These are phyloP conservation scores for Manis pentadactyla DNA, from an alignment of 2,797 vertebrate species.

Conservation along the genomic window DNA sequence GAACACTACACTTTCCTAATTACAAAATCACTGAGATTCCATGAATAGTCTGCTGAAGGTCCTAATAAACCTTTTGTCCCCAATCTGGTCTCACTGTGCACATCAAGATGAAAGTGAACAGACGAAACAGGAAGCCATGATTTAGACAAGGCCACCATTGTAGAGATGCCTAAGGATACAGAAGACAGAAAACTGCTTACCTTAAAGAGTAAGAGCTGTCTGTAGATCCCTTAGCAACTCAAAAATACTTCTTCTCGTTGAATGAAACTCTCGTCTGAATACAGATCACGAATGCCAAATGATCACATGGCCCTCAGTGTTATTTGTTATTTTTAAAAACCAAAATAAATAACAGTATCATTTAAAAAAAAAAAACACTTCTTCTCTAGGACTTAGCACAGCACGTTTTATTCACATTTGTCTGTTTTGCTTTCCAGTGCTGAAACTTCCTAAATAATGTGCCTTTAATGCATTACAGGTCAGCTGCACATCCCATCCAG, in stretches of 20 bases:
- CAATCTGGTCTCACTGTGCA: background rate
- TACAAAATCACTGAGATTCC: slow-evolving; percentile 28
- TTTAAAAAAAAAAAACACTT: slow-evolving; percentile 44
- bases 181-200: background rate
- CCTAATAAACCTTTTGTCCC: slow-evolving; percentile 43
- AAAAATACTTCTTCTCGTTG: too few species aligned
- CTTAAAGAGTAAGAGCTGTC: background rate
- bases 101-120: slow-evolving; percentile 8
- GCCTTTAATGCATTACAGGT: background rate
- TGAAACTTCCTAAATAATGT: background rate
- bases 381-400: background rate
- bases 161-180: background rate
- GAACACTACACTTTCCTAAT: background rate
- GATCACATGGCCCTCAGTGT: slow-evolving; percentile 40
- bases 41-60: background rate
- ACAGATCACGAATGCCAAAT: slow-evolving; percentile 54
- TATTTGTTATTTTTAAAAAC: slow-evolving; percentile 19
- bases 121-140: slow-evolving; percentile 9
- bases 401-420: background rate
- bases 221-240: background rate
- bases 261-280: slow-evolving; percentile 71
- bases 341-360: slow-evolving; percentile 54
- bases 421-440: slow-evolving; percentile 7
- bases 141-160: background rate
- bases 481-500: background rate